phyloP scores from a whole-genome alignment of 2,113 vertebrate genomes.

The Heloderma charlesbogerti region DNA sequence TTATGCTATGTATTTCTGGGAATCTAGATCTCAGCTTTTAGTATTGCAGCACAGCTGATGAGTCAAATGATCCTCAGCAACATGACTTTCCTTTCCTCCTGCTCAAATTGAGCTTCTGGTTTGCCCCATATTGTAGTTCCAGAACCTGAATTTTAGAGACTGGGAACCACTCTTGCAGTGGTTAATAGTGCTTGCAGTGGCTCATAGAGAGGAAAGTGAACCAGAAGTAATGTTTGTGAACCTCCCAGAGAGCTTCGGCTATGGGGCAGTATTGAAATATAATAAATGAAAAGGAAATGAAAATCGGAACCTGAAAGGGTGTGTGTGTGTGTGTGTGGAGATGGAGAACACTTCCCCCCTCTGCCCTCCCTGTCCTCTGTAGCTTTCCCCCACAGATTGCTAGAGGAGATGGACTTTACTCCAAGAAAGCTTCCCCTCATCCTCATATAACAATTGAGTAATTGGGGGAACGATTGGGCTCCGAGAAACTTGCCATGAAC shows the following conservation, averaged over 20 bases:
- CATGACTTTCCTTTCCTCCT: not conserved
- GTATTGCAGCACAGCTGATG: not conserved
- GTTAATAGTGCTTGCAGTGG: not conserved
- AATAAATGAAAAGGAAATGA: too few relatives aligned
- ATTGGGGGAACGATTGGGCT: not conserved
- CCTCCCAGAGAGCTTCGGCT: too few relatives aligned
- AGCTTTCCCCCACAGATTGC: not conserved
- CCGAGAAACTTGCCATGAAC: not conserved
- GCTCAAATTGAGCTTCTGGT: not conserved
- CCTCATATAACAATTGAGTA: not conserved
- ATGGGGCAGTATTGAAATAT: too few relatives aligned
- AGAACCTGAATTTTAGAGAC: not conserved
- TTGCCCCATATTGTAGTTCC: not conserved
- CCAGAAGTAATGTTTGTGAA: too few relatives aligned
- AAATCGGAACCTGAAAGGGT: too few relatives aligned
- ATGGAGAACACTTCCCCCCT: not conserved
- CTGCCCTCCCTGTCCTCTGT: not conserved
- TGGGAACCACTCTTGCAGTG: not conserved
- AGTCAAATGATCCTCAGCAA: not conserved
- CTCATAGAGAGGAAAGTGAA: not conserved
- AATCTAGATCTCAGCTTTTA: slow-evolving; percentile 4
- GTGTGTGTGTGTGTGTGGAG: not conserved
- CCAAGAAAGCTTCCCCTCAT: not conserved
- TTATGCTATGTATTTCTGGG: not conserved
- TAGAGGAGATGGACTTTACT: not conserved